These are phyloP conservation scores for Noctua fimbriata DNA, from an alignment of 2,888 invertebrate species.

Conservation along the genomic window DNA sequence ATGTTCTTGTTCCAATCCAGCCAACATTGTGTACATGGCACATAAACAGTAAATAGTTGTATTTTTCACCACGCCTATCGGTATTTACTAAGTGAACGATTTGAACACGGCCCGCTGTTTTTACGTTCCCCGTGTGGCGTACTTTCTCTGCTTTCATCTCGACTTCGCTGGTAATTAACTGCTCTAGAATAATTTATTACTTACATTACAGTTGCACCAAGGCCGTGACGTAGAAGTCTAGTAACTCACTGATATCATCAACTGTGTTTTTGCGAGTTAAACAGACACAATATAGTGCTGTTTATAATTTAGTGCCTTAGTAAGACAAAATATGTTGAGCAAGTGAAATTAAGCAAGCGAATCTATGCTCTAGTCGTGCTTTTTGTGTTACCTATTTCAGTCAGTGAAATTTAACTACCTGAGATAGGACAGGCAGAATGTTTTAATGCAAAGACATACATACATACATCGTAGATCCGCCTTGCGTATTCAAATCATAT, in stretches of 20 bases:
- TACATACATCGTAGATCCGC: no score
- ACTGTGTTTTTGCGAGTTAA: conserved; percentile 26
- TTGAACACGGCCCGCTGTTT: conserved; percentile 57
- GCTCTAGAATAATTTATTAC: conserved; percentile 75
- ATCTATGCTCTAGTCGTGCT: conserved; percentile 1
- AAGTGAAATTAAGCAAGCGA: not conserved
- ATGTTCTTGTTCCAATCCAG: not conserved
- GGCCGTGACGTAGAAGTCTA: conserved; percentile 52
- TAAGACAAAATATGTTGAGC: not conserved
- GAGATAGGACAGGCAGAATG: not conserved
- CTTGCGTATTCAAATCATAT: conserved; percentile 26
- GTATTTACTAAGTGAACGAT: conserved; percentile 51
- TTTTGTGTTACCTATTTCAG: not conserved
- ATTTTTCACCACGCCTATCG: conserved; percentile 50
- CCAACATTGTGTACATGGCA: conserved; percentile 19
- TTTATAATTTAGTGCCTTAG: conserved; percentile 17
- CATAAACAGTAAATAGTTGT: conserved; percentile 38
- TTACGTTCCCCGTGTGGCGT: conserved; percentile 52
- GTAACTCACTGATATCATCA: conserved; percentile 46
- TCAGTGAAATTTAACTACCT: not conserved
- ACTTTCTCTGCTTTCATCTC: conserved; percentile 83
- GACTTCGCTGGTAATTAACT: conserved; percentile 73
- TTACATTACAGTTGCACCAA: conserved; percentile 55
- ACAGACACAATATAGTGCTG: conserved; percentile 8
- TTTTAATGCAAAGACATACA: not conserved